Evolutionary conservation across 2,113 vertebrate species (phyloP).

Genomic region (Rhinolophus sinicus): DNA sequence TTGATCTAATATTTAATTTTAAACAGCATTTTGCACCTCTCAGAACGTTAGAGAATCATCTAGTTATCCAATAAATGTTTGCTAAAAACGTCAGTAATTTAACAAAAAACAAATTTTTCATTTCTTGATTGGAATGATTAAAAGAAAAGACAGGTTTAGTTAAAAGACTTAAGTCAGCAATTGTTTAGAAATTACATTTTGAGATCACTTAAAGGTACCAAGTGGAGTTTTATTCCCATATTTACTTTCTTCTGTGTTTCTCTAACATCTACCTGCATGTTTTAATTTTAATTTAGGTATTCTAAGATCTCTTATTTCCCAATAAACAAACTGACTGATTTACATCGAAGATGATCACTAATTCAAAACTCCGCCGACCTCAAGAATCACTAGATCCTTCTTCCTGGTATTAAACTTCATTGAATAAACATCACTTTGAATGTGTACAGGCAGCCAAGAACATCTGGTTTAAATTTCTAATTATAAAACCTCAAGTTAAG

Average conservation of each 20-base stretch:
- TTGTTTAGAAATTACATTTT: conserved; percentile 47
- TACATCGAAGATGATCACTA: conserved; percentile 63
- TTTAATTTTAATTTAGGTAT: conserved; percentile 79
- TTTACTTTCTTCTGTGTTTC: conserved; percentile 56
- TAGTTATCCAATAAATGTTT: background rate
- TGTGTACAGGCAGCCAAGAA: conserved; percentile 69
- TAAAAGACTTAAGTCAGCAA: background rate
- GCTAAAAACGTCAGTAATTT: background rate
- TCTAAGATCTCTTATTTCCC: conserved; percentile 66
- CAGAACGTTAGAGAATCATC: conserved; percentile 37
- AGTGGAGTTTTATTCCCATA: conserved; percentile 25
- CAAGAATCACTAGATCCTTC: conserved; percentile 68
- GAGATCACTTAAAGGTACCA: conserved; percentile 50
- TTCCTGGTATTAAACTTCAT: conserved; percentile 71
- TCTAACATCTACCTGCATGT: conserved; percentile 41
- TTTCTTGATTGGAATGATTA: conserved; percentile 35
- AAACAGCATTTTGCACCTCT: background rate
- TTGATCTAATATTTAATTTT: conserved; percentile 4
- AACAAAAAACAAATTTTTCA: conserved; percentile 39
- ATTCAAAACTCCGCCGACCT: background rate
- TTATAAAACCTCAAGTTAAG: conserved; percentile 55
- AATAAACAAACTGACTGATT: conserved; percentile 71
- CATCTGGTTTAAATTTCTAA: conserved; percentile 77
- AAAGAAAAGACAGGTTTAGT: conserved; percentile 29
- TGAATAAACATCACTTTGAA: conserved; percentile 41